Conservation (phyloP, 2,797 vertebrate genomes). For the Aeoliscus strigatus region DNA sequence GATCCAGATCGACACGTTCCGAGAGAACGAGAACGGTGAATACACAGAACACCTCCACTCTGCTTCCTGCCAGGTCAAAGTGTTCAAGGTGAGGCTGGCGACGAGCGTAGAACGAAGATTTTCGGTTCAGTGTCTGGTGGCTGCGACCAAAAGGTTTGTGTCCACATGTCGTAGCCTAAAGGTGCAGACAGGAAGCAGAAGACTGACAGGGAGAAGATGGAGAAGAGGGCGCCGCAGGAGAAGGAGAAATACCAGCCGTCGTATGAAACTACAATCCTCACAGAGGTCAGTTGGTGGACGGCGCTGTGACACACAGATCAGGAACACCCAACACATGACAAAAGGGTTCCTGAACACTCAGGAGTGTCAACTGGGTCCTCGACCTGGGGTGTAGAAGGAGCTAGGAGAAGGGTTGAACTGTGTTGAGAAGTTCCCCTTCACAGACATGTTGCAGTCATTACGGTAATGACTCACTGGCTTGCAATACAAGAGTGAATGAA, state of each 20-base stretch:
- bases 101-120: too few relatives aligned
- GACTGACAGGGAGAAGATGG: constrained; percentile 82
- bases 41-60: constrained; percentile 97
- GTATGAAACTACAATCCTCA: constrained; percentile 78
- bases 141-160: not conserved
- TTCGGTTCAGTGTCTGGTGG: too few relatives aligned
- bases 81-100: constrained; percentile 99
- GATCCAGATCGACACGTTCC: constrained; percentile 94
- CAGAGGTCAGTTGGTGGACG: constrained; percentile 75
- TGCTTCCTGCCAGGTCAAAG: constrained; percentile 97
- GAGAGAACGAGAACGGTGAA: constrained; percentile 85
- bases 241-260: constrained; percentile 82
- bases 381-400: too few relatives aligned
- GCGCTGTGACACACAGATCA: too few relatives aligned
- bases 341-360: too few relatives aligned
- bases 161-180: constrained; percentile 72
- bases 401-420: too few relatives aligned
- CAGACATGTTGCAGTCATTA: too few relatives aligned
- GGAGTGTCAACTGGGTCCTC: too few relatives aligned
- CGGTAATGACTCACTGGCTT: too few relatives aligned
- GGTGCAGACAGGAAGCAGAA: constrained; percentile 85
- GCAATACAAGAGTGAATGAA: too few relatives aligned
- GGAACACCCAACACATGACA: too few relatives aligned
- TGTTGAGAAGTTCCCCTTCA: too few relatives aligned
- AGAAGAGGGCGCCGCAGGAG: constrained; percentile 80